Evolutionary conservation across 2,888 invertebrate species (phyloP), one percentile per base, ranked within the genome.

Genomic region (Furcula furcula): DNA sequence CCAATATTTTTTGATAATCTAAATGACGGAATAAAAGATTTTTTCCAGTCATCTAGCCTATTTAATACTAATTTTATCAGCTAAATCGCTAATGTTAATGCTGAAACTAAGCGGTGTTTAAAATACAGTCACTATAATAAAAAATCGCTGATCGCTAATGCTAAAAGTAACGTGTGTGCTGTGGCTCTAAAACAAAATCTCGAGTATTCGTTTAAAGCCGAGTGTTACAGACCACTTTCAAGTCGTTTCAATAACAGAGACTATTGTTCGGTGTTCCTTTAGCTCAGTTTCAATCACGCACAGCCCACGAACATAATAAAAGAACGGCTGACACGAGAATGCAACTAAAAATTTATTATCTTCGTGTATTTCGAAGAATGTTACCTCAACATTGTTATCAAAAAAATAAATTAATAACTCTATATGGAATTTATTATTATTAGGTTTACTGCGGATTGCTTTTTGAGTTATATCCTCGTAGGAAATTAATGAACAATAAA

Each of bases 201-300:
- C 10, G 23, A 1, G 23, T n/a, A 26, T 4, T 26, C 9, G 26
- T 9, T n/a, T 14, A 14, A 4, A n/a, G 7, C 13, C 12, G 27
- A 29, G 34, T 41, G 45, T 45, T 47, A 39, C 32, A 29, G 43
- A 26, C 51, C 36, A 3, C 34, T 34, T 34, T 46, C 43, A 35
- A 44, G 34, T 40, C 25, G 34, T 40, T 36, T 37, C 37, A 52
- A 52, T 46, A 59, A 52, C 33, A 42, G 35, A 41, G 10, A 39
- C 50, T 39, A 50, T 57, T 57, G 60, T n/a, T n/a, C n/a, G n/a
- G n/a, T n/a, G n/a, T 57, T 60, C 39, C 31, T 37, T 26, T 14
- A 28, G 39, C 44, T 39, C 36, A 21, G 20, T 19, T 44, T 37
- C 32, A 34, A 55, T 40, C 46, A 55, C 42, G 48, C 39, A 29